A percentile compares a stretch with the other conserved stretches of the same genome.
Conservation (phyloP, 92 coral and sea anemone genomes). For the Bergia sp. region DNA sequence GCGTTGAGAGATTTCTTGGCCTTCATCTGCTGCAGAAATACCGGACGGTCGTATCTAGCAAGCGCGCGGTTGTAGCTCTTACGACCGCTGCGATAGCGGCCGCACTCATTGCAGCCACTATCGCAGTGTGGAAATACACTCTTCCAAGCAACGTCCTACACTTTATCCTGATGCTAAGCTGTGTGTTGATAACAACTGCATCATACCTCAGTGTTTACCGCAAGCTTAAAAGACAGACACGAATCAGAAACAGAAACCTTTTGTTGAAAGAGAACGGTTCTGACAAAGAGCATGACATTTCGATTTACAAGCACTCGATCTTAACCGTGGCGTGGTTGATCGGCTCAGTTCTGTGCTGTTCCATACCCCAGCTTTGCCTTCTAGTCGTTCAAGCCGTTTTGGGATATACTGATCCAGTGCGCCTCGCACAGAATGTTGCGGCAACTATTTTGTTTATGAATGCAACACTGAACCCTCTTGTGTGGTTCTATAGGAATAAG, state of each 20-base stretch:
- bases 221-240: constrained; percentile 6
- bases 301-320: constrained; percentile 29
- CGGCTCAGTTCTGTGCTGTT: constrained; percentile 29
- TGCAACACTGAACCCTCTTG: constrained; percentile 34
- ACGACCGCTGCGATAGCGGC: constrained; percentile 5
- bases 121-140: constrained; percentile 32
- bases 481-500: constrained; percentile 31
- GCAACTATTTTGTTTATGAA: constrained; percentile 34
- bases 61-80: constrained; percentile 26
- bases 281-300: background rate
- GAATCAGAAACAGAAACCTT: background rate
- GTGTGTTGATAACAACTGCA: constrained; percentile 13
- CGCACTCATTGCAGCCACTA: constrained; percentile 24
- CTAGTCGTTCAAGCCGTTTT: background rate
- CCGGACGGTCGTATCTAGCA: constrained; percentile 26
- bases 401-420: constrained; percentile 34
- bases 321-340: constrained; percentile 38
- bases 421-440: constrained; percentile 38
- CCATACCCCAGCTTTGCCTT: constrained; percentile 22
- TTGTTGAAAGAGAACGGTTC: background rate
- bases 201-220: constrained; percentile 11
- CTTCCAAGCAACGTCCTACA: constrained; percentile 6
- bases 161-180: constrained; percentile 21
- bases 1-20: constrained; percentile 33
- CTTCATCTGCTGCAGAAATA: constrained; percentile 17